Evolutionary conservation across 1,140 invertebrate genomes (phyloP).

Genomic region (Pectinophora gossypiella): DNA sequence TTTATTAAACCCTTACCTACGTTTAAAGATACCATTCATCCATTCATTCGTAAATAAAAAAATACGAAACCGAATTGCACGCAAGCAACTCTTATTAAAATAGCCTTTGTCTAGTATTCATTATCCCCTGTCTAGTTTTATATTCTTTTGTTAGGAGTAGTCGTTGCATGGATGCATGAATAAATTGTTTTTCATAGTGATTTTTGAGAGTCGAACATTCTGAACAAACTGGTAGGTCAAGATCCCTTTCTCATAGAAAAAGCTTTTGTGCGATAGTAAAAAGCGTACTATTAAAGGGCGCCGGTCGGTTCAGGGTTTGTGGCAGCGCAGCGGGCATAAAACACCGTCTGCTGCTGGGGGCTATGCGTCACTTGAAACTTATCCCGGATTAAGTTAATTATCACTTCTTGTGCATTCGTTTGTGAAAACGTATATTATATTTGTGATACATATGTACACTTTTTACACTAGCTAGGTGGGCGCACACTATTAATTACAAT

Average conservation of each 20-base stretch:
- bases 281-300: conserved; percentile 69
- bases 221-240: conserved; percentile 72
- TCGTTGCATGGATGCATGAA: conserved; percentile 70
- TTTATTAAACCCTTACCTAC: not conserved
- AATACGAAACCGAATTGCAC: conserved; percentile 57
- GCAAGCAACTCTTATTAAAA: conserved; percentile 72
- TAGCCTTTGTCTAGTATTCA: conserved; percentile 68
- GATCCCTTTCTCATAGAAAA: conserved; percentile 74
- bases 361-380: conserved; percentile 19
- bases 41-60: conserved; percentile 43
- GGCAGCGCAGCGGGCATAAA: conserved; percentile 10
- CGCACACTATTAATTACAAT: no score
- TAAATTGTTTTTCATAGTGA: conserved; percentile 54
- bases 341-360: not conserved
- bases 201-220: conserved; percentile 58
- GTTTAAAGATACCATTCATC: conserved; percentile 25
- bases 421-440: no score
- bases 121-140: conserved; percentile 72
- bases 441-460: no score
- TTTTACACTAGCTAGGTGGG: no score
- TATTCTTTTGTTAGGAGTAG: conserved; percentile 65
- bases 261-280: conserved; percentile 67
- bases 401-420: not conserved
- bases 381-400: conserved; percentile 4
- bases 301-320: conserved; percentile 45